Conservation (phyloP, 2,113 vertebrate species). For the Opisthocomus hoazin region DNA sequence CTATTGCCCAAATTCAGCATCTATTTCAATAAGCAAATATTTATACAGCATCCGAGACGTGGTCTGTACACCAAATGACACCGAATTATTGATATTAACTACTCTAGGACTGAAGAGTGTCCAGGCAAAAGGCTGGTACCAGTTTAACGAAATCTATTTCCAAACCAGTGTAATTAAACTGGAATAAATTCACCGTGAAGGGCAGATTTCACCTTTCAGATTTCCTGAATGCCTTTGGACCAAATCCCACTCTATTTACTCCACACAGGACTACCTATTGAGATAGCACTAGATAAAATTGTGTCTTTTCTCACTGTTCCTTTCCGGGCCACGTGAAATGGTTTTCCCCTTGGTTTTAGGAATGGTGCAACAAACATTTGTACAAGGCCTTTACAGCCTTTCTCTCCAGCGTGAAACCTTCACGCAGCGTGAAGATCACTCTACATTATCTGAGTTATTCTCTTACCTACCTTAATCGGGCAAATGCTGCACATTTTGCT, state of each 20-base stretch:
- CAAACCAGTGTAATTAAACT: neutral
- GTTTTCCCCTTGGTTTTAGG: neutral
- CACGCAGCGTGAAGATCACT: neutral
- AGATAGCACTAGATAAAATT: neutral
- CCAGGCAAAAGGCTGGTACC: neutral
- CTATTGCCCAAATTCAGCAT: neutral
- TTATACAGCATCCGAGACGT: neutral
- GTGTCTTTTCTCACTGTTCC: neutral
- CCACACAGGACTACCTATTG: neutral
- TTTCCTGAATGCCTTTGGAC: neutral
- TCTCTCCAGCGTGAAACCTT: neutral
- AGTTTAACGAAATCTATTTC: neutral
- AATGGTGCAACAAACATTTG: neutral
- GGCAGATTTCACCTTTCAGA: neutral
- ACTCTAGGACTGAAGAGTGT: neutral
- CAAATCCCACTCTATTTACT: neutral
- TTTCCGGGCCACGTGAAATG: neutral
- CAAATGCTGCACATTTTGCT: neutral
- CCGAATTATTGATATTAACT: neutral
- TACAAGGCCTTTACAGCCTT: neutral
- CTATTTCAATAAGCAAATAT: slow-evolving; percentile 26
- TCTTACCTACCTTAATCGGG: neutral
- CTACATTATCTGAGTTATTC: neutral
- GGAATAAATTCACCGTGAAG: neutral
- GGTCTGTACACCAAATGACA: neutral